A percentile compares a stretch with the other conserved stretches of the same genome.
Evolutionary conservation across 2,888 invertebrate species (phyloP).

Genomic region (Chaitophorus viminalis): DNA sequence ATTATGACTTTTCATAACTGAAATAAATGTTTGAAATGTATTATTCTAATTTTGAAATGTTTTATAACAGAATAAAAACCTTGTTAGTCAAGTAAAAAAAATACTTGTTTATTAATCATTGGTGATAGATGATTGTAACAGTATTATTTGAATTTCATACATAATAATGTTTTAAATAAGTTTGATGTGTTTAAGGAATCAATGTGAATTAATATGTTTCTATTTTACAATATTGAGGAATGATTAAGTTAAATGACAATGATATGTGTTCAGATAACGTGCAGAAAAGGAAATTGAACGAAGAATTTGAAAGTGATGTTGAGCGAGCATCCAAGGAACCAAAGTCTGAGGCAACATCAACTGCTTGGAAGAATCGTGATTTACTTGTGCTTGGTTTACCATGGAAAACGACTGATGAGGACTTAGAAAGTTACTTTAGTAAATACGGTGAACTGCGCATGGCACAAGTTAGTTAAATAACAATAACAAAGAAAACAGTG

Average conservation of each 20-base stretch:
- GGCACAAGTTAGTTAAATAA: slow-evolving; percentile 69
- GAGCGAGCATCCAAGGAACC: slow-evolving; percentile 77
- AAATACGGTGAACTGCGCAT: slow-evolving; percentile 97
- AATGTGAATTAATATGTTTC: slow-evolving; percentile 52
- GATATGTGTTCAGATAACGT: slow-evolving; percentile 75
- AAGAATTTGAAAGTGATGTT: slow-evolving; percentile 90
- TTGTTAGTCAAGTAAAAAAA: not conserved
- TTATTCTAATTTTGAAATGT: not conserved
- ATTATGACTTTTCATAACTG: not conserved
- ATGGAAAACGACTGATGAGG: slow-evolving; percentile 97
- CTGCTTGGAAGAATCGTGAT: slow-evolving; percentile 91
- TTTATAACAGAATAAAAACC: slow-evolving; percentile 11
- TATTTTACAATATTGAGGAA: slow-evolving; percentile 63
- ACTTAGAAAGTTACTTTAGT: slow-evolving; percentile 94
- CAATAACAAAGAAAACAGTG: slow-evolving; percentile 44
- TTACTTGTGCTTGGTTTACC: slow-evolving; percentile 97
- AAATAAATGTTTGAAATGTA: not conserved
- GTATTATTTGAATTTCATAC: not conserved
- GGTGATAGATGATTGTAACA: not conserved
- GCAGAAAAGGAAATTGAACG: slow-evolving; percentile 91
- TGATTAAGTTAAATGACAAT: slow-evolving; percentile 64
- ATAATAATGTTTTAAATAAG: slow-evolving; percentile 30
- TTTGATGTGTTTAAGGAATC: slow-evolving; percentile 52
- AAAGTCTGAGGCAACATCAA: slow-evolving; percentile 94
- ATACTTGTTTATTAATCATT: not conserved